Percentiles rank a stretch among this genome's conserved stretches.
Evolutionary conservation across 2,888 invertebrate species (phyloP).

Genomic region (Lasiommata megera): DNA sequence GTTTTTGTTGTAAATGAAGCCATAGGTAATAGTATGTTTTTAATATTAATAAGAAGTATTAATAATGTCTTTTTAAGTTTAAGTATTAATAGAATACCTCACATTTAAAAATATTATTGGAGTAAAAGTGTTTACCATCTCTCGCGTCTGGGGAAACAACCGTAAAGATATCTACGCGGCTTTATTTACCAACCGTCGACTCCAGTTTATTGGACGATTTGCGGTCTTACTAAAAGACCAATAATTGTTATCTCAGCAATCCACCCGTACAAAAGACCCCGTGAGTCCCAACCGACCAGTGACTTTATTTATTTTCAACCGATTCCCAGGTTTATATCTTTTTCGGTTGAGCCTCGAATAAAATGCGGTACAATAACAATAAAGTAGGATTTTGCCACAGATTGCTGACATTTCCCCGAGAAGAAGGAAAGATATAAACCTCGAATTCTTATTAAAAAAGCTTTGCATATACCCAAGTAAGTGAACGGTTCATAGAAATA

Average conservation of each 20-base stretch:
- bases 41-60: no score
- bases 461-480: constrained; percentile 58
- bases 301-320: constrained; percentile 69
- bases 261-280: constrained; percentile 49
- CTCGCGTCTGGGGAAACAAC: constrained; percentile 21
- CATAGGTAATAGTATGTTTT: no score
- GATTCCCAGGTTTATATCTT: constrained; percentile 69
- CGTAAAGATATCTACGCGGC: constrained; percentile 20
- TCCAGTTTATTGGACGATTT: constrained; percentile 43
- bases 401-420: constrained; percentile 74
- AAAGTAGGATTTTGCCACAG: constrained; percentile 71
- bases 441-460: constrained; percentile 70
- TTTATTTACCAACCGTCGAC: constrained; percentile 29
- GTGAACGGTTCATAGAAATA: constrained; percentile 44
- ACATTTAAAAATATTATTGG: no score
- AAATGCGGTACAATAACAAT: constrained; percentile 75
- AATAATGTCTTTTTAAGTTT: no score
- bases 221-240: constrained; percentile 52
- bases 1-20: no score
- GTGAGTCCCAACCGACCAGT: constrained; percentile 44
- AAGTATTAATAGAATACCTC: no score
- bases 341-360: constrained; percentile 62
- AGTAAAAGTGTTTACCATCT: neutral
- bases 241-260: constrained; percentile 68
- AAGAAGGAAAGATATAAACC: constrained; percentile 61